Evolutionary conservation across 2,797 vertebrate species (phyloP).

Genomic region (Monodelphis domestica): DNA sequence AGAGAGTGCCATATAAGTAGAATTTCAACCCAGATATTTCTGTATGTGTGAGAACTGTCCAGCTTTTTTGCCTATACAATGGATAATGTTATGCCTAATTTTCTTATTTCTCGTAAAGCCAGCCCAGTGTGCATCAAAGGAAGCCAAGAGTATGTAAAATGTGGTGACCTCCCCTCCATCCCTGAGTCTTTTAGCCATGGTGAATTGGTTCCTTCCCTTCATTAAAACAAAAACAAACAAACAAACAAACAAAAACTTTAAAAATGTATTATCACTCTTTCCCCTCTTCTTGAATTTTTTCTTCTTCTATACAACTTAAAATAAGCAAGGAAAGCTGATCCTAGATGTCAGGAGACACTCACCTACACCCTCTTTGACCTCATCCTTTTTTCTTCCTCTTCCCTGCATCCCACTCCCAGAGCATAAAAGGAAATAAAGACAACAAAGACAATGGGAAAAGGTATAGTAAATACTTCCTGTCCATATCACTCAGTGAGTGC

Average conservation of each 20-base stretch:
- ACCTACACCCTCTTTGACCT: neutral
- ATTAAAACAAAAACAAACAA: neutral
- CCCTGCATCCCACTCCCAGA: neutral
- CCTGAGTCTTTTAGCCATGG: neutral
- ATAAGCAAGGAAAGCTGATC: neutral
- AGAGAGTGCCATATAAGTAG: neutral
- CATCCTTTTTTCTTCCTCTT: neutral
- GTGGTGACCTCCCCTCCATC: neutral
- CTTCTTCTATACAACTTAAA: neutral
- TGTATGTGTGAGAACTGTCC: neutral
- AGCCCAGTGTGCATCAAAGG: neutral
- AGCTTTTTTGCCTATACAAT: neutral
- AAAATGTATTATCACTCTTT: neutral
- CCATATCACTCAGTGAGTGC: constrained; percentile 24
- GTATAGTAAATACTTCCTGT: constrained; percentile 41
- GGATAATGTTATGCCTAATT: neutral
- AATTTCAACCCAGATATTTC: neutral
- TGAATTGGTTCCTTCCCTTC: neutral
- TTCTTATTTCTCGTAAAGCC: neutral
- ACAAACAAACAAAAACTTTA: constrained; percentile 7
- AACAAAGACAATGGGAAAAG: neutral
- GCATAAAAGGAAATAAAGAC: constrained; percentile 31
- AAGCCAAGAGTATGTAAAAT: neutral
- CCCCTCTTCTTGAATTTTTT: neutral
- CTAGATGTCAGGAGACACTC: neutral